Percentiles rank a stretch among this genome's conserved stretches.
phyloP scores from a whole-genome alignment of 2,888 invertebrate genomes.

The Tribolium freemani region DNA sequence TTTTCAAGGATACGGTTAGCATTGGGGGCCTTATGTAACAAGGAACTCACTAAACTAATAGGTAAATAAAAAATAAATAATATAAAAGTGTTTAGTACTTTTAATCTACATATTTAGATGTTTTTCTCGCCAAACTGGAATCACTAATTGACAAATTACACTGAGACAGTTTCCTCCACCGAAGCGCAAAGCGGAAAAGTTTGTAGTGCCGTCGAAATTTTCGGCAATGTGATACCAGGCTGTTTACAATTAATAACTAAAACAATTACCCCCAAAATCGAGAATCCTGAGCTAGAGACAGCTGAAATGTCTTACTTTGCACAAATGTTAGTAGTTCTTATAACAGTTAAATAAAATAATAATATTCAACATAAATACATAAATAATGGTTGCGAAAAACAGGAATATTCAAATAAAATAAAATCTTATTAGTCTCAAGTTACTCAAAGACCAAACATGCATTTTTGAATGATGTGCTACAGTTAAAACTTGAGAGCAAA shows the following conservation, averaged over 20 bases:
- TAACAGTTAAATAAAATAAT: slow-evolving; percentile 28
- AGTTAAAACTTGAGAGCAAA: slow-evolving; percentile 13
- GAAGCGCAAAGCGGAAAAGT: slow-evolving; percentile 17
- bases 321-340: slow-evolving; percentile 43
- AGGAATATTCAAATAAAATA: not conserved
- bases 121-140: not conserved
- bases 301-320: slow-evolving; percentile 50
- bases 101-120: slow-evolving; percentile 26
- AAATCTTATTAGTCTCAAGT: slow-evolving; percentile 28
- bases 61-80: slow-evolving; percentile 11
- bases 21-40: slow-evolving; percentile 6
- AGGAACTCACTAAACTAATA: slow-evolving; percentile 6
- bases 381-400: slow-evolving; percentile 22
- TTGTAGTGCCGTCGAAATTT: slow-evolving; percentile 6
- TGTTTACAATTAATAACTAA: slow-evolving; percentile 47
- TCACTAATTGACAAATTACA: slow-evolving; percentile 20
- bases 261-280: slow-evolving; percentile 45
- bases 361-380: slow-evolving; percentile 14
- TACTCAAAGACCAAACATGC: slow-evolving; percentile 35
- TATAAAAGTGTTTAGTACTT: slow-evolving; percentile 21
- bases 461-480: slow-evolving; percentile 20
- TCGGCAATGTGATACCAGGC: slow-evolving; percentile 63
- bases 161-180: slow-evolving; percentile 11
- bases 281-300: slow-evolving; percentile 40
- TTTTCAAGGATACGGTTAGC: slow-evolving; percentile 13